Conservation (phyloP, 2,113 vertebrate species). For the Platysteira castanea region DNA sequence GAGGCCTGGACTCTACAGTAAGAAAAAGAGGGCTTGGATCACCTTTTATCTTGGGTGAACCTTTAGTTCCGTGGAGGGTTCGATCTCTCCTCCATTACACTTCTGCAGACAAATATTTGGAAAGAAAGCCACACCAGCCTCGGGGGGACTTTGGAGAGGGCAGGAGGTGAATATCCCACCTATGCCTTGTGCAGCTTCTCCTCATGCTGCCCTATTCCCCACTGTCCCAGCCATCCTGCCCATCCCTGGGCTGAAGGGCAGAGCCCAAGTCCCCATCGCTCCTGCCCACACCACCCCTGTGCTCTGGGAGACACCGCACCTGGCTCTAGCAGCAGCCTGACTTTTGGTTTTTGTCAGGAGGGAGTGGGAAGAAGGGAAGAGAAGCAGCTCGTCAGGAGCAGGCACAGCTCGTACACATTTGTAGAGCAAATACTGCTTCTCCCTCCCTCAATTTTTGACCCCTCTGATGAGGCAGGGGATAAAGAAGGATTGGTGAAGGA, state of each 20-base stretch:
- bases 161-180: background rate
- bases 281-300: background rate
- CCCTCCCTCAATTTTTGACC: background rate
- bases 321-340: background rate
- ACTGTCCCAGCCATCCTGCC: accelerated
- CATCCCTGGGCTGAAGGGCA: background rate
- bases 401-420: background rate
- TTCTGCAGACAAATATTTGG: background rate
- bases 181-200: background rate
- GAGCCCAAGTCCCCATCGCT: background rate
- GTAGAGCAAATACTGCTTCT: accelerated
- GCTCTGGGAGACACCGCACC: accelerated
- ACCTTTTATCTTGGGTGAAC: background rate
- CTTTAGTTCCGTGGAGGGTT: background rate
- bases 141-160: background rate
- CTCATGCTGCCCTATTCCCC: accelerated
- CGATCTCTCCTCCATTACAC: background rate
- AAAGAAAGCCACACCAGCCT: background rate
- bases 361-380: background rate
- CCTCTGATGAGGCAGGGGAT: background rate
- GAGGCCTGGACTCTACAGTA: background rate
- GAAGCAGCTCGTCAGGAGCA: background rate
- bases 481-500: background rate
- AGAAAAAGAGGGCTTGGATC: background rate
- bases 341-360: background rate